Evolutionary conservation across 2,113 vertebrate species (phyloP).

Genomic region (Aphelocoma coerulescens): DNA sequence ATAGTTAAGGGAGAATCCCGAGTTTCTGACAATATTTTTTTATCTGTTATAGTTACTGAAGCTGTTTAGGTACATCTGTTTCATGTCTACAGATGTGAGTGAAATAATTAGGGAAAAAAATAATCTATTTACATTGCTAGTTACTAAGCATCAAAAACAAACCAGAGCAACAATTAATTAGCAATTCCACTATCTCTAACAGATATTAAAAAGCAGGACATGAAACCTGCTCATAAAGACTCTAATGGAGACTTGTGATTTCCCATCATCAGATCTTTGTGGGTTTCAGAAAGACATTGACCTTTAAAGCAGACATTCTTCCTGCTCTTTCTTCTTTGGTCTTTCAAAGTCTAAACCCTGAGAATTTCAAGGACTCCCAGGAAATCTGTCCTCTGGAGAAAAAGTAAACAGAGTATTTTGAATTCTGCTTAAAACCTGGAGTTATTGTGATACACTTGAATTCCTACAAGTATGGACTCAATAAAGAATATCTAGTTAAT

Average conservation of each 20-base stretch:
- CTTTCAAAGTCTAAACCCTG: not conserved
- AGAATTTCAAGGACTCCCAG: not conserved
- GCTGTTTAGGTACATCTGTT: constrained; percentile 34
- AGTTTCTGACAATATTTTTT: constrained; percentile 31
- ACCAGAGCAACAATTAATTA: not conserved
- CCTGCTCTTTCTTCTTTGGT: not conserved
- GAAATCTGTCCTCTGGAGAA: not conserved
- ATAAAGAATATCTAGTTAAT: constrained; percentile 16
- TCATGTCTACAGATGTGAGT: constrained; percentile 3
- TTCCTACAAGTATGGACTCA: not conserved
- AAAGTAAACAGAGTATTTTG: not conserved
- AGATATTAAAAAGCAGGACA: not conserved
- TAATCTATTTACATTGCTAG: not conserved
- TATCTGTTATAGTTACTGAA: constrained; percentile 19
- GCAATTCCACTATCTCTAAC: not conserved
- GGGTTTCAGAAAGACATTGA: not conserved
- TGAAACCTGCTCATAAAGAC: not conserved
- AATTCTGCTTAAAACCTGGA: constrained; percentile 3
- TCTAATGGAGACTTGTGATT: not conserved
- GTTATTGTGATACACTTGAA: not conserved
- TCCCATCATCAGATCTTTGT: not conserved
- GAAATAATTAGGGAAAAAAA: not conserved
- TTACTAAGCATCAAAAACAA: constrained; percentile 11
- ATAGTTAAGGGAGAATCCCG: constrained; percentile 1
- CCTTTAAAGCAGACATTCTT: not conserved